A percentile compares a stretch with the other conserved stretches of the same genome.
phyloP scores from a whole-genome alignment of 2,113 vertebrate genomes.

The Phalacrocorax carbo region DNA sequence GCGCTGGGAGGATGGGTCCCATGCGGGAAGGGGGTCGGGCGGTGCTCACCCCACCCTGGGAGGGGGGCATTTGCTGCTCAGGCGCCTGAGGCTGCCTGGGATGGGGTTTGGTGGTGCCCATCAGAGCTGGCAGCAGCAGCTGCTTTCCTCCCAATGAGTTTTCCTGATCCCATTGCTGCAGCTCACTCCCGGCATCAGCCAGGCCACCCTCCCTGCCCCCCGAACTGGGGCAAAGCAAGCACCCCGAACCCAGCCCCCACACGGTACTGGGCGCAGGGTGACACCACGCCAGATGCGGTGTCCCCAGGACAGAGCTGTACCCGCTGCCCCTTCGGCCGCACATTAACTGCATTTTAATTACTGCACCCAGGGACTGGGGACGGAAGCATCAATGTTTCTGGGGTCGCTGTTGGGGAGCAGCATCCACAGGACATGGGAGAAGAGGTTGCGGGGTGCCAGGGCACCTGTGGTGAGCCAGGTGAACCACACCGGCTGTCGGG shows the following conservation, averaged over 20 bases:
- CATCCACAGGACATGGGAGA: not conserved
- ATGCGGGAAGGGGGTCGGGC: rapidly evolving
- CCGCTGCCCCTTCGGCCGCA: not conserved
- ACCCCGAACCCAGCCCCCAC: not conserved
- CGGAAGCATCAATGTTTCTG: not conserved
- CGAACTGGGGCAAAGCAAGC: not conserved
- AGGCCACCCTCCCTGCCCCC: not conserved
- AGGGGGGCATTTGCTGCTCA: not conserved
- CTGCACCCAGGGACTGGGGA: rapidly evolving
- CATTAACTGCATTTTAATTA: not conserved
- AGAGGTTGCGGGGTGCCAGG: not conserved
- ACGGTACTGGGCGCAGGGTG: no score
- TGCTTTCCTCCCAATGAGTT: not conserved
- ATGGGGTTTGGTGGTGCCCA: not conserved
- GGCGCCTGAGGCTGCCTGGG: not conserved
- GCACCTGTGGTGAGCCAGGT: not conserved
- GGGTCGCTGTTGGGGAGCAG: not conserved
- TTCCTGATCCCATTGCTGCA: not conserved
- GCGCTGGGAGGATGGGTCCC: no score
- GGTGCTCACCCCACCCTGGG: rapidly evolving
- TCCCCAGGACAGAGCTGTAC: not conserved
- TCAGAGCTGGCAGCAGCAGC: not conserved
- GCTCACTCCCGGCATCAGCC: rapidly evolving
- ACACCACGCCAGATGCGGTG: rapidly evolving
- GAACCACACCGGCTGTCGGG: rapidly evolving